Evolutionary conservation across 2,113 vertebrate genomes (phyloP).

Genomic region (Platichthys stellatus): DNA sequence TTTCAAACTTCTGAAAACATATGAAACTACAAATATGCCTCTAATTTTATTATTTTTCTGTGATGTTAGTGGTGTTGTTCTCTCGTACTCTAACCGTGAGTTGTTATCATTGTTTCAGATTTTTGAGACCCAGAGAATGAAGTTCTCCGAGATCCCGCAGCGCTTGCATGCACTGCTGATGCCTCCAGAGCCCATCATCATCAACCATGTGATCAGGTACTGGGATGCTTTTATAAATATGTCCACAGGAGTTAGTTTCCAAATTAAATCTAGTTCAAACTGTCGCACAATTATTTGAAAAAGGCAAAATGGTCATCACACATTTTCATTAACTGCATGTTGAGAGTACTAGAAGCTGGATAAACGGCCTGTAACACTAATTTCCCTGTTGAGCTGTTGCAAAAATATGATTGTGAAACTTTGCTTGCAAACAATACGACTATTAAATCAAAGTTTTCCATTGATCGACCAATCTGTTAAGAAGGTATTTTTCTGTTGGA

Average conservation of each 20-base stretch:
- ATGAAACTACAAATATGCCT: background rate
- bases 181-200: slow-evolving; percentile 99
- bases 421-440: too few relatives aligned
- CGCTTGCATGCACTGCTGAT: slow-evolving; percentile 95
- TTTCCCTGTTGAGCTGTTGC: background rate
- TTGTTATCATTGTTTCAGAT: slow-evolving; percentile 83
- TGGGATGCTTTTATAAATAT: background rate
- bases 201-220: slow-evolving; percentile 98
- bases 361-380: too few relatives aligned
- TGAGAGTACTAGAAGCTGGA: background rate
- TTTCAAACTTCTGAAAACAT: background rate
- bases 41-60: background rate
- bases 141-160: slow-evolving; percentile 99
- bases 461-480: background rate
- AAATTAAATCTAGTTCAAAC: too few relatives aligned
- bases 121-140: slow-evolving; percentile 95
- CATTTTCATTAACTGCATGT: background rate
- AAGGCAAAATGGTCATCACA: too few relatives aligned
- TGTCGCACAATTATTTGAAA: too few relatives aligned
- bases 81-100: background rate
- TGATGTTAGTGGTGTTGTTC: background rate
- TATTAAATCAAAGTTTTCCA: too few relatives aligned
- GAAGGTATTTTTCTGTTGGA: background rate
- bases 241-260: background rate
- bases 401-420: too few relatives aligned